Conservation (phyloP, 1,140 invertebrate species). For the Euura lappo region DNA sequence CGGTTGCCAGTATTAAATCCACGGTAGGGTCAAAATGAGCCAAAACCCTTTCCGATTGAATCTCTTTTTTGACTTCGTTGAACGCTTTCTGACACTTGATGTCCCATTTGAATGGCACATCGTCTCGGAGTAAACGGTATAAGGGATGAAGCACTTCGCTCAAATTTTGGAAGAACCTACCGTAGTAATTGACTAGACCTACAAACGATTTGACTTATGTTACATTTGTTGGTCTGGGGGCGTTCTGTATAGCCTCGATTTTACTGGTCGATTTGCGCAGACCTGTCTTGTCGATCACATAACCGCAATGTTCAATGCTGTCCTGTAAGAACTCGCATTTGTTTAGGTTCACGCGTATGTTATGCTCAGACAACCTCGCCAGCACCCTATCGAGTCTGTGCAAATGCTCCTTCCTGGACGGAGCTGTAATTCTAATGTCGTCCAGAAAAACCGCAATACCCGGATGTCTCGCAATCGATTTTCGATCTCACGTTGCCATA, state of each 20-base stretch:
- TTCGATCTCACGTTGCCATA: slow-evolving; percentile 43
- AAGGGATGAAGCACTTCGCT: slow-evolving; percentile 26
- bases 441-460: slow-evolving; percentile 41
- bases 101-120: slow-evolving; percentile 28
- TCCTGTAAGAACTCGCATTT: slow-evolving; percentile 31
- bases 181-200: slow-evolving; percentile 41
- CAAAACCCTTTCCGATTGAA: slow-evolving; percentile 24
- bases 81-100: slow-evolving; percentile 35
- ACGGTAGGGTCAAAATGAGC: slow-evolving; percentile 23
- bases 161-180: slow-evolving; percentile 32
- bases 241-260: slow-evolving; percentile 27
- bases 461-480: slow-evolving; percentile 35
- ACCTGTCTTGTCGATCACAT: slow-evolving; percentile 35
- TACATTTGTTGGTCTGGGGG: slow-evolving; percentile 25
- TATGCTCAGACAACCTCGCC: slow-evolving; percentile 27
- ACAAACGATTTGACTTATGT: slow-evolving; percentile 35
- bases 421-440: slow-evolving; percentile 39
- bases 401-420: slow-evolving; percentile 16
- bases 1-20: slow-evolving; percentile 53
- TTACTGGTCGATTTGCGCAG: slow-evolving; percentile 28
- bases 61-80: slow-evolving; percentile 32
- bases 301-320: slow-evolving; percentile 37
- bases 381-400: slow-evolving; percentile 29
- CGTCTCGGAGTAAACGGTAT: slow-evolving; percentile 36
- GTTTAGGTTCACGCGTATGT: slow-evolving; percentile 29